Evolutionary conservation across 2,888 invertebrate species (phyloP).

Genomic region (Scaeva pyrastri): DNA sequence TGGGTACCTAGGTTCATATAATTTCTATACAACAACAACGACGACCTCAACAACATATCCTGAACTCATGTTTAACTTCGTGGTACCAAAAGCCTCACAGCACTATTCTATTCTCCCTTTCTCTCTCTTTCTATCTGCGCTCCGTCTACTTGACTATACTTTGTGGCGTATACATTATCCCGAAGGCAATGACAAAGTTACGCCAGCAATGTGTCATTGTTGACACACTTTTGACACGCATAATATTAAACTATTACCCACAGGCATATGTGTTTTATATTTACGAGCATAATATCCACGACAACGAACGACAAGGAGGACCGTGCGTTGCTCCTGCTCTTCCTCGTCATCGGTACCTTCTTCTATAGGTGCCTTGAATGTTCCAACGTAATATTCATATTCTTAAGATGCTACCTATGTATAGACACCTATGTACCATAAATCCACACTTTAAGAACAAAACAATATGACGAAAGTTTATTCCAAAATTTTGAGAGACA

Average conservation of each 20-base stretch:
- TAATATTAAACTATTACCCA: slow-evolving; percentile 66
- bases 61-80: slow-evolving; percentile 41
- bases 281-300: not conserved
- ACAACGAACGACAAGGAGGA: not conserved
- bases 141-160: not conserved
- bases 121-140: not conserved
- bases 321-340: too few species aligned
- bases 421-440: too few species aligned
- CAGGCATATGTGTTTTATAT: slow-evolving; percentile 27
- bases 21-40: not conserved
- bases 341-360: too few species aligned
- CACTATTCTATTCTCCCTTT: not conserved
- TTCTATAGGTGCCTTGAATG: not conserved
- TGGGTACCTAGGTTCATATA: too few species aligned
- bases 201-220: slow-evolving; percentile 56
- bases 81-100: not conserved
- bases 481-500: not conserved
- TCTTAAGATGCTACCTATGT: not conserved
- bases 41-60: slow-evolving; percentile 12
- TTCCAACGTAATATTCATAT: slow-evolving; percentile 17
- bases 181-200: slow-evolving; percentile 56
- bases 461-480: not conserved
- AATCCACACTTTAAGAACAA: slow-evolving; percentile 17
- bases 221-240: slow-evolving; percentile 72
- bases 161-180: slow-evolving; percentile 3